Evolutionary conservation across 2,888 invertebrate species (phyloP).

Genomic region (Unio delphinus): DNA sequence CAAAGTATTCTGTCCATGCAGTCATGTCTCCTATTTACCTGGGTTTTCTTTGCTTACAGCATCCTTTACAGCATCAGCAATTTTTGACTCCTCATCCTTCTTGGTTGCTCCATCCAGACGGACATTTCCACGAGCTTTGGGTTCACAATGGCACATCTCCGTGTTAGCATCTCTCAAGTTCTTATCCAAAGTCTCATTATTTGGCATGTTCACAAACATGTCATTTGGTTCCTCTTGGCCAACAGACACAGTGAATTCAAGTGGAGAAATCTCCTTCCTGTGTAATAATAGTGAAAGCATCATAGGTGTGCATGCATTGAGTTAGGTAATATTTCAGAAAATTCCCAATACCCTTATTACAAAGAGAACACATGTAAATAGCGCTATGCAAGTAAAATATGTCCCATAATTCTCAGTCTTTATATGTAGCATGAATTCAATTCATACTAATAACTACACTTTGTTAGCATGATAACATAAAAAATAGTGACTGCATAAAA

Average conservation of each 20-base stretch:
- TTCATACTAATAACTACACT: too few relatives aligned
- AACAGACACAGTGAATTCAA: slow-evolving; percentile 37
- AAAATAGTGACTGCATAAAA: too few relatives aligned
- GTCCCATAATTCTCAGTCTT: too few relatives aligned
- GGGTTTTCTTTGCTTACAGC: slow-evolving; percentile 38
- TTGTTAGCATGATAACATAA: too few relatives aligned
- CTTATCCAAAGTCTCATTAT: slow-evolving; percentile 16
- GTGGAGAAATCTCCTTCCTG: slow-evolving; percentile 37
- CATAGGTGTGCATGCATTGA: too few relatives aligned
- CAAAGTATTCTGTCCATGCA: too few relatives aligned
- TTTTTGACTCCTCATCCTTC: slow-evolving; percentile 25
- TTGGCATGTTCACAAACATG: slow-evolving; percentile 29
- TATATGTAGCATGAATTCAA: too few relatives aligned
- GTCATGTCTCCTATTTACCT: slow-evolving; percentile 12
- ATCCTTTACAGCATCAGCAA: slow-evolving; percentile 31
- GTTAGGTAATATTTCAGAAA: too few relatives aligned
- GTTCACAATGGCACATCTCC: slow-evolving; percentile 38
- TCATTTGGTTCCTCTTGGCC: slow-evolving; percentile 40
- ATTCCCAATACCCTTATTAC: too few relatives aligned
- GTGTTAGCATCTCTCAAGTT: slow-evolving; percentile 28
- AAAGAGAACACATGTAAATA: too few relatives aligned
- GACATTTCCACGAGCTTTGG: slow-evolving; percentile 36
- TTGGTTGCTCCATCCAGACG: slow-evolving; percentile 35
- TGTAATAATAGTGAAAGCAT: too few relatives aligned
- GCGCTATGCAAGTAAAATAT: too few relatives aligned